These are phyloP conservation scores for Psittacula derbiana DNA, from an alignment of 2,797 vertebrate genomes.

Conservation along the genomic window DNA sequence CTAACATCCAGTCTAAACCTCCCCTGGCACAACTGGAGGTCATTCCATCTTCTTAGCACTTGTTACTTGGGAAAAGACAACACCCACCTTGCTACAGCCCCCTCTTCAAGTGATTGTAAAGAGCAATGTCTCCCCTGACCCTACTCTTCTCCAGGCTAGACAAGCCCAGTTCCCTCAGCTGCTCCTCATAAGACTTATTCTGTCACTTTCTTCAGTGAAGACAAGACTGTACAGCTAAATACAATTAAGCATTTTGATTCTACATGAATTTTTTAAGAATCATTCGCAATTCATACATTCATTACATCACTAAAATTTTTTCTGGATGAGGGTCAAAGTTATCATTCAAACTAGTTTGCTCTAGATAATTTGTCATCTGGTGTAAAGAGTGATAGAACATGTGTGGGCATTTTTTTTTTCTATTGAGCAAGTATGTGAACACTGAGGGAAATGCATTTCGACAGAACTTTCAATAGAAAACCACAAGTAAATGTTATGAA, in stretches of 20 bases:
- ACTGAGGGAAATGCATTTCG: background rate
- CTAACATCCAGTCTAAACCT: background rate
- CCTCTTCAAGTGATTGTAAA: background rate
- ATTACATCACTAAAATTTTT: background rate
- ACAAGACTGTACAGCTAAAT: background rate
- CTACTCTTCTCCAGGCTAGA: background rate
- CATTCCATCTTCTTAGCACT: background rate
- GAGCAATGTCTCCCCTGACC: background rate
- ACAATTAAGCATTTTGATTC: background rate
- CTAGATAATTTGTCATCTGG: background rate
- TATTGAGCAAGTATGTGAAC: background rate
- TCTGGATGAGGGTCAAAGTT: background rate
- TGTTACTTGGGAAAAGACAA: background rate
- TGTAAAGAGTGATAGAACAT: background rate
- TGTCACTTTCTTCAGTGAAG: background rate
- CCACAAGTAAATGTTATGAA: background rate
- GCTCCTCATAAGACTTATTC: background rate
- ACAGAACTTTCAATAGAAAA: background rate
- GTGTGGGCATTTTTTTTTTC: background rate
- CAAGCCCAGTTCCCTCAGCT: accelerated
- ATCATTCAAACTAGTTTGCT: background rate
- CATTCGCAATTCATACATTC: background rate
- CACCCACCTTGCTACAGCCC: accelerated
- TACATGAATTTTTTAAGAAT: background rate
- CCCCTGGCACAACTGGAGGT: background rate